Evolutionary conservation across 2,888 invertebrate species (phyloP).

Genomic region (Campoletis raptor): DNA sequence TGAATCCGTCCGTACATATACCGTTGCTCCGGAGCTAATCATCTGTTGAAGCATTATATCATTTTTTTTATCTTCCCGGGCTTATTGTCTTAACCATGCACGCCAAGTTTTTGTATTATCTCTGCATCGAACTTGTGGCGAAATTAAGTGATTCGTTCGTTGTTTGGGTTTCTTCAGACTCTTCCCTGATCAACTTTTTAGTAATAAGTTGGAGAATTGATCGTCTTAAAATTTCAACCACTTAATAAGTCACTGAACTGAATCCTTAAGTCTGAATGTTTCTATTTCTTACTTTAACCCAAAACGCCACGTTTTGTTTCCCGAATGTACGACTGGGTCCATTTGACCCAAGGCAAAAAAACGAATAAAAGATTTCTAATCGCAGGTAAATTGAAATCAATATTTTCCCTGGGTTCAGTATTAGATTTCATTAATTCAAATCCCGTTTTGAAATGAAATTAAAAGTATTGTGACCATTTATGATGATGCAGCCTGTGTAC

Average conservation of each 20-base stretch:
- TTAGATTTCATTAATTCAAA: too few relatives aligned
- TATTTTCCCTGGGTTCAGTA: background rate
- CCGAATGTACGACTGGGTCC: too few relatives aligned
- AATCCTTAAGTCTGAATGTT: background rate
- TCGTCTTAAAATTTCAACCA: background rate
- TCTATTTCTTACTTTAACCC: background rate
- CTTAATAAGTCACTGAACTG: background rate
- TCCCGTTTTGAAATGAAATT: too few relatives aligned
- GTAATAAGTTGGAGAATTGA: background rate
- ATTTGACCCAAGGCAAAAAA: background rate
- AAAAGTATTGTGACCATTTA: too few relatives aligned
- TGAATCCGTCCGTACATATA: too few relatives aligned
- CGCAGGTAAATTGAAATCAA: constrained; percentile 9
- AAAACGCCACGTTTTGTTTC: background rate
- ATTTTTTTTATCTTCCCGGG: too few relatives aligned
- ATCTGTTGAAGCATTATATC: too few relatives aligned
- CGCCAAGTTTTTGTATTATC: too few relatives aligned
- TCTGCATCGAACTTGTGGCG: too few relatives aligned
- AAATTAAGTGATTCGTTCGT: too few relatives aligned
- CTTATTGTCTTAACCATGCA: too few relatives aligned
- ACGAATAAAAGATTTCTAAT: background rate
- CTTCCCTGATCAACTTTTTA: background rate
- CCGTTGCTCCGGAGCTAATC: too few relatives aligned
- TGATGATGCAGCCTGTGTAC: background rate
- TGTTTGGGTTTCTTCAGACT: background rate